These are phyloP conservation scores for Plotosus lineatus DNA, from an alignment of 2,113 vertebrate genomes.

Conservation along the genomic window DNA sequence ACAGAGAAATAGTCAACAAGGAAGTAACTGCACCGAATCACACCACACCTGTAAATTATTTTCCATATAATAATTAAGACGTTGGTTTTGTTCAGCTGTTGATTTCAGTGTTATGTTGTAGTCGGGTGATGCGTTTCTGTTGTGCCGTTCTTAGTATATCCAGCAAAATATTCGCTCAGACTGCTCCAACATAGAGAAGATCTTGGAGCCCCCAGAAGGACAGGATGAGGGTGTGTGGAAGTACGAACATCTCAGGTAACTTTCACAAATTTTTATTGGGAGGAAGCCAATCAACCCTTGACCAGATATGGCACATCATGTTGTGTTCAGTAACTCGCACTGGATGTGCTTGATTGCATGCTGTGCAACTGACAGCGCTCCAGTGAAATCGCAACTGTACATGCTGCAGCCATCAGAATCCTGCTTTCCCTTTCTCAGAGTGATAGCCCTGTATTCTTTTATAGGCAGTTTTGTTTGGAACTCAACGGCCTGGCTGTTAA, in stretches of 20 bases:
- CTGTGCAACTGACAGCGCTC: not conserved
- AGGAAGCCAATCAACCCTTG: no score
- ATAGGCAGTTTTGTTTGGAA: conserved; percentile 96
- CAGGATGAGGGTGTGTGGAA: conserved; percentile 99
- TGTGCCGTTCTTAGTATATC: conserved; percentile 82
- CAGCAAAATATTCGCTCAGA: conserved; percentile 97
- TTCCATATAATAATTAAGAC: not conserved
- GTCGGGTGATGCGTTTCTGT: not conserved
- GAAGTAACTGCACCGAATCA: not conserved
- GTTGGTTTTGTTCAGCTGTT: not conserved
- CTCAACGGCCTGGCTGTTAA: conserved; percentile 98
- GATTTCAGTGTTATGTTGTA: not conserved
- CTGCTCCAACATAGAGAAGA: conserved; percentile 98
- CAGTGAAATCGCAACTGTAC: not conserved
- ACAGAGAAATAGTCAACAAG: not conserved
- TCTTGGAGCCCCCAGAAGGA: conserved; percentile 96
- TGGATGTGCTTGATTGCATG: not conserved
- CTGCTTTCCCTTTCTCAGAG: not conserved
- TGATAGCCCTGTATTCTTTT: not conserved
- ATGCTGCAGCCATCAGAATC: not conserved
- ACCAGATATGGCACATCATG: not conserved
- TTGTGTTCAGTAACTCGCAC: not conserved
- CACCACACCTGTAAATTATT: not conserved
- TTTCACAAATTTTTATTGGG: not conserved
- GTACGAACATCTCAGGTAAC: conserved; percentile 96